A percentile compares a stretch with the other conserved stretches of the same genome.
phyloP scores from a whole-genome alignment of 2,888 invertebrate species.

The Mongoloraphidia duomilia region DNA sequence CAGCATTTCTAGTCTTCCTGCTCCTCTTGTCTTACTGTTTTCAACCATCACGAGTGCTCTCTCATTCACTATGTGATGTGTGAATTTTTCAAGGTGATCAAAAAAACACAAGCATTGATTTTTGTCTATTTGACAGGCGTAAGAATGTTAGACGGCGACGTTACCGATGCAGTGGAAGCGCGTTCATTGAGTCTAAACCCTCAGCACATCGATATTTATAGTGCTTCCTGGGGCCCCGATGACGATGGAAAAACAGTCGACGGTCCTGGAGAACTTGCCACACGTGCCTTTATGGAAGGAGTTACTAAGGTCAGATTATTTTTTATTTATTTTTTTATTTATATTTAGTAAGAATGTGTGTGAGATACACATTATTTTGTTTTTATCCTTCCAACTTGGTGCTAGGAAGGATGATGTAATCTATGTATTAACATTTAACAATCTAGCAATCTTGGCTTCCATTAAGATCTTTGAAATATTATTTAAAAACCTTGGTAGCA shows the following conservation, averaged over 20 bases:
- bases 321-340: neutral
- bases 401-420: no score
- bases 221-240: slow-evolving; percentile 97
- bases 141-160: slow-evolving; percentile 96
- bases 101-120: no score
- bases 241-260: slow-evolving; percentile 98
- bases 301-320: slow-evolving; percentile 59
- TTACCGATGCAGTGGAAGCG: slow-evolving; percentile 97
- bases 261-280: slow-evolving; percentile 91
- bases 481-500: no score
- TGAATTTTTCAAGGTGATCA: neutral
- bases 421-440: no score
- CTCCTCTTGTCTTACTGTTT: neutral
- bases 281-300: slow-evolving; percentile 89
- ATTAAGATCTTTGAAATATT: no score
- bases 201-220: slow-evolving; percentile 96
- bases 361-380: neutral
- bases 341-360: neutral
- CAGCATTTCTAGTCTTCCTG: neutral
- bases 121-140: slow-evolving; percentile 48
- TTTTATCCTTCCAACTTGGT: neutral
- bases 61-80: neutral
- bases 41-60: neutral
- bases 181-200: slow-evolving; percentile 85
- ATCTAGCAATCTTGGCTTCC: no score